Evolutionary conservation across 1,140 invertebrate genomes (phyloP), one percentile per base, ranked within the genome.

Genomic region (Bombus superbus): DNA sequence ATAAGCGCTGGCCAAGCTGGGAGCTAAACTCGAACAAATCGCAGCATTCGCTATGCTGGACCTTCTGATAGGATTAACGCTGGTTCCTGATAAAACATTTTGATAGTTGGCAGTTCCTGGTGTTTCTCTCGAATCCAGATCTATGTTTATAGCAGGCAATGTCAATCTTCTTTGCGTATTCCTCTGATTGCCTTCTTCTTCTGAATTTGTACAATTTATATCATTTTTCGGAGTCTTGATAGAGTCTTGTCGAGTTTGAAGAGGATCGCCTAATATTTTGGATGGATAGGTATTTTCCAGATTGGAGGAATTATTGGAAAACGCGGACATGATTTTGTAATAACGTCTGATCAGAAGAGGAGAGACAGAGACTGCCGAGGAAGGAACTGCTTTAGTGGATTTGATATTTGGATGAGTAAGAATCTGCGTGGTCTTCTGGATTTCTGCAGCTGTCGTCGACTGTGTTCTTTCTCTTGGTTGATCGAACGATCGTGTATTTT

Each of bases 1-100:
- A 11, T 91, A 93, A 0, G 92, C 87, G 2, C 94, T 91, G 0
- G 92, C 89, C 4, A 95, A 53, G 53, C 94, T 95, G 8, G 94
- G 91, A 0, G 91, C 93, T 28, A 95, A 91, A 57, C 93, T 95
- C 44, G 94, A 94, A n/a, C 92, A 92, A 18, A 95, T 94, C 0
- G 94, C 94, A 3, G 92, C 87, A 42, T 89, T 93, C 0, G 94
- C 91, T 11, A 94, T 91, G 69, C 94, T 94, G 3, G 86, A 85
- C 68, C 90, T 87, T 82, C 92, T 88, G 0, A 84, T 76, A 0
- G 87, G 89, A 32, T 86, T 91, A 69, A 89, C 85, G 40, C 53
- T 77, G 9, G 76, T 91, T 1, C 75, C 90, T 18, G 84, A 81
- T 15, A 91, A 42, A 2, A 88, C 47, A 10, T 81, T 59, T 1